Conservation (phyloP, 1,140 invertebrate species). For the Phortica variegata region DNA sequence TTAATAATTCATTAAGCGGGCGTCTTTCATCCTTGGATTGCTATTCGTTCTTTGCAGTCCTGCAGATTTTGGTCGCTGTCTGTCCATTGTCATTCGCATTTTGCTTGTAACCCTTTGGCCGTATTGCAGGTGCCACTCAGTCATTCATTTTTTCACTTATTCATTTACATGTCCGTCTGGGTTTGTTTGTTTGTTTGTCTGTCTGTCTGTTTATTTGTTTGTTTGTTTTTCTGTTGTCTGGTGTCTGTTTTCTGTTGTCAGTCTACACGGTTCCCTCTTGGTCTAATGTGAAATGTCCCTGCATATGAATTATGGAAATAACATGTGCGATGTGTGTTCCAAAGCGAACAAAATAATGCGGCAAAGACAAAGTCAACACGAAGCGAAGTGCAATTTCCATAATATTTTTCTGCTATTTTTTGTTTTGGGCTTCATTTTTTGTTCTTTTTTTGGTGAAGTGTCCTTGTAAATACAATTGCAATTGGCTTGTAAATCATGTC, state of each 20-base stretch:
- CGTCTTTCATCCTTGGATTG: no score
- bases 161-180: slow-evolving; percentile 2
- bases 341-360: slow-evolving; percentile 2
- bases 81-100: slow-evolving; percentile 9
- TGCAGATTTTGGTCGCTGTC: slow-evolving; percentile 20
- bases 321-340: no score
- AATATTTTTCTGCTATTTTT: not conserved
- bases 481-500: no score
- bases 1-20: no score
- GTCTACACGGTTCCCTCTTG: no score
- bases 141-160: not conserved
- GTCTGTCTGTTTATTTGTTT: slow-evolving; percentile 11
- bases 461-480: no score
- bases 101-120: slow-evolving; percentile 34
- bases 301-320: slow-evolving; percentile 56
- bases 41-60: slow-evolving; percentile 46
- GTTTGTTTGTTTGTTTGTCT: slow-evolving; percentile 37
- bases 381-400: not conserved
- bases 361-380: slow-evolving; percentile 4
- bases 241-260: not conserved
- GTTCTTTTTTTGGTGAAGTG: no score
- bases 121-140: slow-evolving; percentile 46
- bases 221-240: slow-evolving; percentile 2
- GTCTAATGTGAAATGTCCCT: slow-evolving; percentile 33
- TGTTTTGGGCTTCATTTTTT: no score